Evolutionary conservation across 2,797 vertebrate species (phyloP).

Genomic region (Tachyglossus aculeatus): DNA sequence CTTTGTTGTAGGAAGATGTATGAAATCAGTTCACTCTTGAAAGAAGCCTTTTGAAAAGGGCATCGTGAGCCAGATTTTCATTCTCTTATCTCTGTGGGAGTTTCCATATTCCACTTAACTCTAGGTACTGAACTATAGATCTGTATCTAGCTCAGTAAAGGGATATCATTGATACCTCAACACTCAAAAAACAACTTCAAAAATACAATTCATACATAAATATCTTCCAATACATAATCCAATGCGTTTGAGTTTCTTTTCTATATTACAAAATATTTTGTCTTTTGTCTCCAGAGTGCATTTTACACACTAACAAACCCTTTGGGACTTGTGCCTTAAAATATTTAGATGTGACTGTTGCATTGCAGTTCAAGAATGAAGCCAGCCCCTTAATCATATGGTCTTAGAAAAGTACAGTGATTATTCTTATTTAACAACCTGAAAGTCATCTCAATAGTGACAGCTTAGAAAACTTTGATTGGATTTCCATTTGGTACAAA

Average conservation of each 20-base stretch:
- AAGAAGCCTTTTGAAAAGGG: not conserved
- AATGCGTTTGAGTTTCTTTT: accelerated
- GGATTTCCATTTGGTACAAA: not conserved
- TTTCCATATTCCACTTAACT: not conserved
- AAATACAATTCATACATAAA: not conserved
- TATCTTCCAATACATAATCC: not conserved
- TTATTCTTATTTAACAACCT: not conserved
- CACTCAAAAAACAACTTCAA: not conserved
- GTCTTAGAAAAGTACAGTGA: not conserved
- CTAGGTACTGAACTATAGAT: not conserved
- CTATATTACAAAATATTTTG: not conserved
- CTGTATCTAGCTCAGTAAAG: not conserved
- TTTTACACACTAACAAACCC: not conserved
- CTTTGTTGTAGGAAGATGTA: not conserved
- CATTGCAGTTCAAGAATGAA: not conserved
- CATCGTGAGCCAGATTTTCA: not conserved
- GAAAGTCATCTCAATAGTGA: not conserved
- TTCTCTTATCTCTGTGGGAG: not conserved
- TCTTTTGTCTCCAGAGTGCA: not conserved
- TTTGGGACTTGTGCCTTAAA: not conserved
- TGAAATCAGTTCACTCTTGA: not conserved
- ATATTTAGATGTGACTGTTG: not conserved
- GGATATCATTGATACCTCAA: not conserved
- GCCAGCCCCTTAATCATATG: not conserved
- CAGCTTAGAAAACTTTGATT: not conserved